These are phyloP conservation scores for Leptoteleia sp. DNA, from an alignment of 1,140 invertebrate genomes.

Conservation along the genomic window DNA sequence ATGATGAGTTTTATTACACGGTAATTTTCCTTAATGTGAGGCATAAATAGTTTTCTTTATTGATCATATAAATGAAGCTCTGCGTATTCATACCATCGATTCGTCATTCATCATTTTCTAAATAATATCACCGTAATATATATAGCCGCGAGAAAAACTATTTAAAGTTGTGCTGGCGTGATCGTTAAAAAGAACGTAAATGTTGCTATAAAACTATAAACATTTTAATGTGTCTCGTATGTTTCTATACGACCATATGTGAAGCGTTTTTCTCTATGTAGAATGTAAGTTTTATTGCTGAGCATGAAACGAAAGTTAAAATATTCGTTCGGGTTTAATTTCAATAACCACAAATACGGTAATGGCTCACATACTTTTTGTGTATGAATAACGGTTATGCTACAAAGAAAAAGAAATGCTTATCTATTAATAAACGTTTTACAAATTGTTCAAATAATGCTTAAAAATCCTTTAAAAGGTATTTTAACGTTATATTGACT, in stretches of 20 bases:
- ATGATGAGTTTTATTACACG: no score
- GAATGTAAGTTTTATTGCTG: neutral
- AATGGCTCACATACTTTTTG: constrained; percentile 4
- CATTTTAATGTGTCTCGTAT: constrained; percentile 4
- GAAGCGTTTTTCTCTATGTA: constrained; percentile 1
- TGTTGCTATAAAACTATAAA: constrained; percentile 9
- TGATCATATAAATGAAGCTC: no score
- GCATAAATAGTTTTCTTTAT: no score
- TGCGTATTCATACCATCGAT: no score
- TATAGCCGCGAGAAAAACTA: neutral
- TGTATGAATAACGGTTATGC: constrained; percentile 24
- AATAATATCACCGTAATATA: neutral
- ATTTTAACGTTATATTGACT: no score
- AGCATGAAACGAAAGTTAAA: neutral
- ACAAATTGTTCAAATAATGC: no score
- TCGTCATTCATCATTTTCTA: neutral
- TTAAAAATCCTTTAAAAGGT: no score
- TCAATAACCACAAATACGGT: constrained; percentile 6
- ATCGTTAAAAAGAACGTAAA: constrained; percentile 12
- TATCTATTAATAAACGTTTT: no score
- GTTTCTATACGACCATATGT: neutral
- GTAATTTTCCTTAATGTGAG: no score
- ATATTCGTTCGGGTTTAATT: constrained; percentile 8
- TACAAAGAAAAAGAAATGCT: no score
- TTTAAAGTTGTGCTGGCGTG: constrained; percentile 5